Evolutionary conservation across 2,888 invertebrate species (phyloP).

Genomic region (Julus scanicus): DNA sequence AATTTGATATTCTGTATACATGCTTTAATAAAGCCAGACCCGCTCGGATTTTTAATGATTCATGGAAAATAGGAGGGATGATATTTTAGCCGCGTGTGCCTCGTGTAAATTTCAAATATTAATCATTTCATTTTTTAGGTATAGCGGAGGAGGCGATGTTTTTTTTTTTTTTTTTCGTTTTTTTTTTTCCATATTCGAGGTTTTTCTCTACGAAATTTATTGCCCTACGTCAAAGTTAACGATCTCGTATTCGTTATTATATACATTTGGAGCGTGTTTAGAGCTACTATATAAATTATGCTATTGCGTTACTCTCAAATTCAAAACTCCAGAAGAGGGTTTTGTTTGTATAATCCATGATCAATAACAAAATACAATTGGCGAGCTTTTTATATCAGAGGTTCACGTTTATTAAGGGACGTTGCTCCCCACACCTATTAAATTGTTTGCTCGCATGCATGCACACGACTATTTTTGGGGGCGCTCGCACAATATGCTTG

Average conservation of each 20-base stretch:
- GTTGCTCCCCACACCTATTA: conserved; percentile 42
- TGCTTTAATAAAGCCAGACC: conserved; percentile 2
- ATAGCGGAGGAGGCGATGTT: not conserved
- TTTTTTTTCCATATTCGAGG: not conserved
- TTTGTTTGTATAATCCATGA: conserved; percentile 51
- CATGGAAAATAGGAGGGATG: conserved; percentile 39
- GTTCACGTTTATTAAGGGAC: conserved; percentile 42
- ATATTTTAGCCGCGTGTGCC: conserved; percentile 30
- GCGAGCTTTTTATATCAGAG: conserved; percentile 29
- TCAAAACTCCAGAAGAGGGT: conserved; percentile 46
- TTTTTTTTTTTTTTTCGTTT: not conserved
- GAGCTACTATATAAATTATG: conserved; percentile 46
- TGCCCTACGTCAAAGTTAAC: conserved; percentile 48
- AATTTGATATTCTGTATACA: conserved; percentile 16
- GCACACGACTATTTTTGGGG: not conserved
- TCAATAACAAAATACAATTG: conserved; percentile 50
- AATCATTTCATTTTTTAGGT: conserved; percentile 48
- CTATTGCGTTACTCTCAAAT: conserved; percentile 49
- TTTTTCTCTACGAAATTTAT: not conserved
- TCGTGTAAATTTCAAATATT: conserved; percentile 50
- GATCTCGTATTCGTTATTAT: conserved; percentile 38
- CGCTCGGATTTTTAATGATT: conserved; percentile 35
- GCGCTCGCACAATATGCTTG: not conserved
- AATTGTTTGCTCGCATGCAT: conserved; percentile 36
- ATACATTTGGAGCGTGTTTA: conserved; percentile 44